Evolutionary conservation across 2,113 vertebrate species (phyloP).

Genomic region (Pantherophis guttatus): DNA sequence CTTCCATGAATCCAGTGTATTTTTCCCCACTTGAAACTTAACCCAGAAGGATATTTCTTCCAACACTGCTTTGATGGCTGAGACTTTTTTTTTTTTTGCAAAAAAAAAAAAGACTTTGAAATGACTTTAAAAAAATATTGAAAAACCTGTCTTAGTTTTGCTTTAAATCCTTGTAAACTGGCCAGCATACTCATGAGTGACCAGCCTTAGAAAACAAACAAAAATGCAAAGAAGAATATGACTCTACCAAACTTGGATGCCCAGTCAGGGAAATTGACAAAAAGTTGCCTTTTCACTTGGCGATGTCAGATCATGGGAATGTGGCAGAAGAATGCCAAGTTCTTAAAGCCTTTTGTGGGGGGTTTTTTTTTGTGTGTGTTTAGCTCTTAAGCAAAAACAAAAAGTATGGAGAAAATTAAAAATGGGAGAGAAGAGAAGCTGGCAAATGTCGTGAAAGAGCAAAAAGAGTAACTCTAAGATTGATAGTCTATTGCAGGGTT

Average conservation of each 20-base stretch:
- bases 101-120: background rate
- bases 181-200: background rate
- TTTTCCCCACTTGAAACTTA: too few species aligned
- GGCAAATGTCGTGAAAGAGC: background rate
- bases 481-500: background rate
- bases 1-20: too few species aligned
- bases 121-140: background rate
- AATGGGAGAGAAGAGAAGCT: background rate
- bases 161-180: background rate
- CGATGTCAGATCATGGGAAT: background rate
- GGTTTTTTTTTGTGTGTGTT: background rate
- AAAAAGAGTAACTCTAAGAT: background rate
- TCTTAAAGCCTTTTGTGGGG: background rate
- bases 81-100: background rate
- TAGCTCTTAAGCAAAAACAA: background rate
- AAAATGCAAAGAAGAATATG: background rate
- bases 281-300: background rate
- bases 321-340: background rate
- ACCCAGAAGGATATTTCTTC: too few species aligned
- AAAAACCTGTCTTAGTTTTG: background rate
- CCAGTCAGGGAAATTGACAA: background rate
- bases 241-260: background rate
- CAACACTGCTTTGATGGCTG: background rate
- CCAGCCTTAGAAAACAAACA: background rate
- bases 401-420: background rate